These are phyloP conservation scores for Protophormia terraenovae DNA, from an alignment of 2,888 invertebrate species.

Conservation along the genomic window DNA sequence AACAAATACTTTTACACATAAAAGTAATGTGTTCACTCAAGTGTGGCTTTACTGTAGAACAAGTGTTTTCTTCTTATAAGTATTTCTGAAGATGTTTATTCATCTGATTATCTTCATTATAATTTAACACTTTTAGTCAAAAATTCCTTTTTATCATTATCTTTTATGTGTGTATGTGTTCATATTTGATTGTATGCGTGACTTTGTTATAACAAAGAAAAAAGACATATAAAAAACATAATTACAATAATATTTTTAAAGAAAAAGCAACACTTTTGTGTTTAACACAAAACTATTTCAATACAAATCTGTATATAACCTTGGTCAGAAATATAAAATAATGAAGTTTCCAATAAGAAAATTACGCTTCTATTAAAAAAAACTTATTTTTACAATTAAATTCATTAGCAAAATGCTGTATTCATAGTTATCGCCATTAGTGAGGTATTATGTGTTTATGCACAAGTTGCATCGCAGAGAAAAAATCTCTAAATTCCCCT, in stretches of 20 bases:
- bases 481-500: no score
- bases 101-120: constrained; percentile 62
- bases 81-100: constrained; percentile 37
- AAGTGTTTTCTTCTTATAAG: constrained; percentile 50
- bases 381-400: no score
- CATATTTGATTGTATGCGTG: not conserved
- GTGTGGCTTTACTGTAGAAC: constrained; percentile 44
- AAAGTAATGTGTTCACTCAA: constrained; percentile 34
- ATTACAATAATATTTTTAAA: not conserved
- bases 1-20: not conserved
- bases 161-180: constrained; percentile 9
- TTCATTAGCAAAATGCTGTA: no score
- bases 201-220: not conserved
- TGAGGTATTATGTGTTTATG: no score
- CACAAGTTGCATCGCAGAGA: no score
- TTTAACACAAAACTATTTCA: not conserved
- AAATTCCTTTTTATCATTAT: constrained; percentile 59
- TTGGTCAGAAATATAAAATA: not conserved
- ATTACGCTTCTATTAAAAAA: no score
- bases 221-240: constrained; percentile 9
- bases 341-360: not conserved
- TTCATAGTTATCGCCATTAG: no score
- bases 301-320: not conserved
- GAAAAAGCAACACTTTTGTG: constrained; percentile 34
- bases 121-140: constrained; percentile 60